Percentiles rank a stretch among this genome's conserved stretches.
Conservation (phyloP, 2,888 invertebrate species). For the Philhelius pedissequus region DNA sequence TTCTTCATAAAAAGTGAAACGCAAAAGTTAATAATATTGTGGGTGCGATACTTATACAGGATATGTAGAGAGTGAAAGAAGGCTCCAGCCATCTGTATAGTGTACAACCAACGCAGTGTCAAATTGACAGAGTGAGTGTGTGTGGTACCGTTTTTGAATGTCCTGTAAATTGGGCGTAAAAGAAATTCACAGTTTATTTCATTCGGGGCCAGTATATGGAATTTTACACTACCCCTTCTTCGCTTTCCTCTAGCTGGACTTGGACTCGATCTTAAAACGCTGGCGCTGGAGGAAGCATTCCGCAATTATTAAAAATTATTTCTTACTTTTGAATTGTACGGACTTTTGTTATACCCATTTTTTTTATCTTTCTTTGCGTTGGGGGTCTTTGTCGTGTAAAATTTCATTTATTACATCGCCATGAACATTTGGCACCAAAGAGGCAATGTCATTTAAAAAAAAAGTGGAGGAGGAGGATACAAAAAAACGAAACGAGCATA, state of each 20-base stretch:
- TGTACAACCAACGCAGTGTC: not conserved
- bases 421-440: conserved; percentile 43
- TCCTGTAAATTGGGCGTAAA: conserved; percentile 66
- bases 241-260: not conserved
- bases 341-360: conserved; percentile 16
- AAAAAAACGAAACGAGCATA: not conserved
- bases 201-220: conserved; percentile 41
- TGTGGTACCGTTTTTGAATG: conserved; percentile 41
- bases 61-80: not conserved
- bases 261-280: conserved; percentile 20
- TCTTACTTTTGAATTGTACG: conserved; percentile 60
- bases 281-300: conserved; percentile 67
- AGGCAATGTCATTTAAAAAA: not conserved
- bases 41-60: conserved; percentile 12
- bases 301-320: conserved; percentile 68
- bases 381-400: conserved; percentile 52
- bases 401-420: conserved; percentile 66
- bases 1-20: conserved; percentile 58
- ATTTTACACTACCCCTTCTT: not conserved
- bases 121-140: not conserved
- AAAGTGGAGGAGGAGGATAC: not conserved
- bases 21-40: conserved; percentile 63
- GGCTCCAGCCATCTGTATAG: not conserved
- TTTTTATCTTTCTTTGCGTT: not conserved
- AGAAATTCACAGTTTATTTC: conserved; percentile 66